Conservation (phyloP, 2,797 vertebrate genomes). For the Podargus strigoides region DNA sequence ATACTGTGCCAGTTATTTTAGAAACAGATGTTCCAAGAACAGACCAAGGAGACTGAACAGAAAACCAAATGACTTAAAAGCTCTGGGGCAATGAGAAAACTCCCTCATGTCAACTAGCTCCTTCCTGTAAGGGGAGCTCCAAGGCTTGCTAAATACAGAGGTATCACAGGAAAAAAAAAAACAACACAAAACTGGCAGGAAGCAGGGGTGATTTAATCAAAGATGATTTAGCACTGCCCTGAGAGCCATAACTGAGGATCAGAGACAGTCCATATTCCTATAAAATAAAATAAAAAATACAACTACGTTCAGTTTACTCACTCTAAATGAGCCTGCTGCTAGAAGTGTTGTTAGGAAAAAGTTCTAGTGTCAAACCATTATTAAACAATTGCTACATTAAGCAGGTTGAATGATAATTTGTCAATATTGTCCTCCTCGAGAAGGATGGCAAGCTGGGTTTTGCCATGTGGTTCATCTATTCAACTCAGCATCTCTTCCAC, state of each 20-base stretch:
- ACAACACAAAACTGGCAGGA: background rate
- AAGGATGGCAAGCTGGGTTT: background rate
- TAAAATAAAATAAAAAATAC: background rate
- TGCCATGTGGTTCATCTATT: background rate
- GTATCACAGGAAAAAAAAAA: background rate
- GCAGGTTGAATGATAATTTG: background rate
- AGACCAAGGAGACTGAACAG: slow-evolving; percentile 7
- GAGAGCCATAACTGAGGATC: background rate
- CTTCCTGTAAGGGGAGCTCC: background rate
- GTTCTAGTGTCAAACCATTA: background rate
- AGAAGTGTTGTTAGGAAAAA: background rate
- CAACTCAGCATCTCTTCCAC: background rate
- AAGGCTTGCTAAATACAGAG: background rate
- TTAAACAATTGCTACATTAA: background rate
- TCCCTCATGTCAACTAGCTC: background rate
- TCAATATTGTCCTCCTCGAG: background rate
- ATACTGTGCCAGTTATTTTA: background rate
- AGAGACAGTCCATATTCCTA: background rate
- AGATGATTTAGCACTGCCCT: background rate
- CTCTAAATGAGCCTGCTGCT: background rate
- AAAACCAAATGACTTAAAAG: slow-evolving; percentile 5
- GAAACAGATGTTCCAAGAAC: slow-evolving; percentile 53
- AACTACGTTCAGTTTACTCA: background rate
- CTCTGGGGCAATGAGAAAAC: background rate
- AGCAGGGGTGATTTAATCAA: background rate